These are phyloP conservation scores for Lasioglossum albipes DNA, from an alignment of 1,140 invertebrate genomes.

Conservation along the genomic window DNA sequence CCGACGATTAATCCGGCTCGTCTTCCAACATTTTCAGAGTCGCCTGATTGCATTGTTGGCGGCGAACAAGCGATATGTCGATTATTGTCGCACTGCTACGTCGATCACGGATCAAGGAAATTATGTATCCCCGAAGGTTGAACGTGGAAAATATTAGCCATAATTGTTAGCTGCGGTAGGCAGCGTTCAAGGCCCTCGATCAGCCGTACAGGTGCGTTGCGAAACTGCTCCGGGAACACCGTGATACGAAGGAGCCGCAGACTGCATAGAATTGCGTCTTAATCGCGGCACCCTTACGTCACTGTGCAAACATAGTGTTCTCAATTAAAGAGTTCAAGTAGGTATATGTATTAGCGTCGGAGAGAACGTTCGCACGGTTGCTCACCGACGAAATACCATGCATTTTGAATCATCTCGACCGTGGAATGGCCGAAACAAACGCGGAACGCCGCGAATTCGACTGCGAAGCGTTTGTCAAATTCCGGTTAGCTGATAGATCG, in stretches of 20 bases:
- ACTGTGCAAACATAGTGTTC: background rate
- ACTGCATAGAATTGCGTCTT: background rate
- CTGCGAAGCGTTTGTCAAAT: constrained; percentile 34
- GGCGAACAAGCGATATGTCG: too few relatives aligned
- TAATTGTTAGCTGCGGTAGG: background rate
- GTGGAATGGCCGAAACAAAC: constrained; percentile 13
- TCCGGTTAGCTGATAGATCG: constrained; percentile 8
- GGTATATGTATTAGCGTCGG: background rate
- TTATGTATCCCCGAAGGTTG: background rate
- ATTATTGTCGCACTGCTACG: too few relatives aligned
- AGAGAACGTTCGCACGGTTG: too few relatives aligned
- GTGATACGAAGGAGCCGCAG: background rate
- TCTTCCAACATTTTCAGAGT: too few relatives aligned
- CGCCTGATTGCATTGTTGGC: too few relatives aligned
- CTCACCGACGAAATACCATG: too few relatives aligned
- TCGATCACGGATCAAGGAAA: background rate
- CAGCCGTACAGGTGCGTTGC: background rate
- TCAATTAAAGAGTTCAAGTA: constrained; percentile 4
- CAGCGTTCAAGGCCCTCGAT: background rate
- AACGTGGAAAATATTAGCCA: background rate
- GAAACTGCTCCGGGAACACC: too few relatives aligned
- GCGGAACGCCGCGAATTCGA: background rate
- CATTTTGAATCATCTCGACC: too few relatives aligned
- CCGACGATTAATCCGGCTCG: too few relatives aligned
- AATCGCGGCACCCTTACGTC: constrained; percentile 1